Conservation (phyloP, 2,797 vertebrate genomes). For the Gadopsis marmoratus region DNA sequence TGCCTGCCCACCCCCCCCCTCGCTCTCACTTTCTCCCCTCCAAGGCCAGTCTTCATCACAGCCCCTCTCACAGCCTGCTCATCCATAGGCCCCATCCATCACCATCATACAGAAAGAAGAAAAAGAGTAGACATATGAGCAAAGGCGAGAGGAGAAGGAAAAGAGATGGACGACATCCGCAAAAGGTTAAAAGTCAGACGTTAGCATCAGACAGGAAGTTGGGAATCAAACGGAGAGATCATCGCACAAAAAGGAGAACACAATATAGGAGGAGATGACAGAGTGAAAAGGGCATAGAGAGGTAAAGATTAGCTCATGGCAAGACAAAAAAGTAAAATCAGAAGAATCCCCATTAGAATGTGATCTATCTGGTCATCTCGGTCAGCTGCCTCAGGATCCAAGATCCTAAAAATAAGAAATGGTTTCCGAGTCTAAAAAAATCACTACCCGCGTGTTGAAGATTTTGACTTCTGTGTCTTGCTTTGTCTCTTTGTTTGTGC, state of each 20-base stretch:
- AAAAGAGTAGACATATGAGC: conserved; percentile 42
- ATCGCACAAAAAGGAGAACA: conserved; percentile 10
- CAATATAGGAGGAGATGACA: conserved; percentile 13
- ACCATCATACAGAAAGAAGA: conserved; percentile 72
- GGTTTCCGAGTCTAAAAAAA: conserved; percentile 23
- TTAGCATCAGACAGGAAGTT: conserved; percentile 40
- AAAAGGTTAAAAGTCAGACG: conserved; percentile 66
- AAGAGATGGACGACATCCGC: conserved; percentile 56
- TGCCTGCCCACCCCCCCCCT: conserved; percentile 28
- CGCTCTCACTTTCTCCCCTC: conserved; percentile 61
- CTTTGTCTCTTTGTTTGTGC: conserved; percentile 61
- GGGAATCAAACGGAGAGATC: conserved; percentile 39
- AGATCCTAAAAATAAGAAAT: conserved; percentile 18
- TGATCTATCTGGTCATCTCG: conserved; percentile 18
- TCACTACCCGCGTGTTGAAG: conserved; percentile 2
- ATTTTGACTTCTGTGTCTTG: conserved; percentile 48
- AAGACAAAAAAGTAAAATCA: conserved; percentile 29
- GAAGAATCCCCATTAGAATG: conserved; percentile 16
- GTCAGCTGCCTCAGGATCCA: neutral
- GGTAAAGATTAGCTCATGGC: conserved; percentile 24
- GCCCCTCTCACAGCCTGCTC: conserved; percentile 72
- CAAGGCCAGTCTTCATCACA: conserved; percentile 81
- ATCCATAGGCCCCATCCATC: conserved; percentile 81
- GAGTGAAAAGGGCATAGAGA: conserved; percentile 34
- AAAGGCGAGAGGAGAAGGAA: conserved; percentile 45